Base-by-base conservation (phyloP, 2,113 vertebrate genomes). In the Ariopsis seemanni region DNA sequence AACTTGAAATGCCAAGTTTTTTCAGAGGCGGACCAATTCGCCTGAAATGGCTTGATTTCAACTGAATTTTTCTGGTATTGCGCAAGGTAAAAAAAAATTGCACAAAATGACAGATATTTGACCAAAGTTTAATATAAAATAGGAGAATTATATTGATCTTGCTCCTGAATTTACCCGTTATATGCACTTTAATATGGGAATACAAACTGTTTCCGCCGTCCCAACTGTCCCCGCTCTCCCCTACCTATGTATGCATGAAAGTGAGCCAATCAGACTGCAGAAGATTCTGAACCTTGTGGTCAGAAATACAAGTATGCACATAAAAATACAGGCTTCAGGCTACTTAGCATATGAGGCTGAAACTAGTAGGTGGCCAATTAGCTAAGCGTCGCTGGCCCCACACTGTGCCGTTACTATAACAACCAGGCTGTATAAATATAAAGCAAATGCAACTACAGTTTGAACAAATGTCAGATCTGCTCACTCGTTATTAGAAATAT, bases 391-490 rank as follows among this genome's bases (percentile, higher is more conserved):
- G 10, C 79, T 30, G 22, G 18, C 55, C 57, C 57, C 18, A 81
- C 8, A 12, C 55, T 60, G 30, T 42, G 79, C 57, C 2, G 79
- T 82, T 62, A 20, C 79, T 62, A 62, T 82, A 82, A 42, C 57
- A 62, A 82, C 79, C 79, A 48, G 20, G 25, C 20, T 62, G 79
- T 82, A 42, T 82, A 48, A 60, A 82, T 62, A 82, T 57, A 62
- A 62, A 62, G 30, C 55, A 22, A 81, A 42, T 60, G 79, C 79
- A 82, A 82, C 79, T 62, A 25, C 17, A 25, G 57, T 60, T 42
- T 34, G 78, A 58, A 81, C 78, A 42, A 34, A 62, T 18, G 10
- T 81, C 55, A 60, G 27, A 81, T 81, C 62, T 81, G 57, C 79
- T 81, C 79, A 60, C 17, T 34, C 5, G 57, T 60, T 62, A 82